Base-by-base conservation (phyloP, 92 coral and sea anemone species). In the Hydrozoanthus gracilis region DNA sequence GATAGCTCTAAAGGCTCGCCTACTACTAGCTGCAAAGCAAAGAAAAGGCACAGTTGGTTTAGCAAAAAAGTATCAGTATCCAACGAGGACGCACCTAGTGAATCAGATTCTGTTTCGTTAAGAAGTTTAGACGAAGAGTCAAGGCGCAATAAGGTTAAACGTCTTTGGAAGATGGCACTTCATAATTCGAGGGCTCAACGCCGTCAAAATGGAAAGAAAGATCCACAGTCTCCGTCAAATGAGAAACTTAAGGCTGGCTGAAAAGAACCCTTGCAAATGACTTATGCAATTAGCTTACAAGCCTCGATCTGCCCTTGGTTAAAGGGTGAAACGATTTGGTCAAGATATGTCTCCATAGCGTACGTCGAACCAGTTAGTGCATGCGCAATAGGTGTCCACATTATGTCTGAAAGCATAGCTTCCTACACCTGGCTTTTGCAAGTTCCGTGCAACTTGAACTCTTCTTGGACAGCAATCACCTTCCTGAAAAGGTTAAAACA, bases 151-250 rank as follows among this genome's bases (percentile, higher is more conserved):
- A 94, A 91, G 68, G 62, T 92, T 50, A 92, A 88, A 80, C 88
- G 98, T 90, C 86, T 92, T 78, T 94, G 98, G 98, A 91, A 89
- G 78, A 88, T 92, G 46, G 98, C 98, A 45, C 77, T 90, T 10
- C 89, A 91, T 55, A 94, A 87, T 77, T 88, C 98, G 8, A 92
- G 71, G 52, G 44, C 45, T 71, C 68, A 71, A 68, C 80, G 80
- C 44, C 80, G 77, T 51, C 78, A 71, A 39, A 71, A 54, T 52
- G 80, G 44, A 6, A 71, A 88, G 51, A 44, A 76, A 83, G 27
- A 60, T 12, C 68, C 58, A n/a, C 39, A 18, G 39, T 71, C 88
- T 20, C 20, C 88, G 7, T 88, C 86, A 17, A 58, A 61, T 68
- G 91, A 91, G 77, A 91, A 91, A 61, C 66, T 91, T 71, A 91